phyloP scores from a whole-genome alignment of 35 echinoderm and acorn worm genomes.

The Ptychodera flava region DNA sequence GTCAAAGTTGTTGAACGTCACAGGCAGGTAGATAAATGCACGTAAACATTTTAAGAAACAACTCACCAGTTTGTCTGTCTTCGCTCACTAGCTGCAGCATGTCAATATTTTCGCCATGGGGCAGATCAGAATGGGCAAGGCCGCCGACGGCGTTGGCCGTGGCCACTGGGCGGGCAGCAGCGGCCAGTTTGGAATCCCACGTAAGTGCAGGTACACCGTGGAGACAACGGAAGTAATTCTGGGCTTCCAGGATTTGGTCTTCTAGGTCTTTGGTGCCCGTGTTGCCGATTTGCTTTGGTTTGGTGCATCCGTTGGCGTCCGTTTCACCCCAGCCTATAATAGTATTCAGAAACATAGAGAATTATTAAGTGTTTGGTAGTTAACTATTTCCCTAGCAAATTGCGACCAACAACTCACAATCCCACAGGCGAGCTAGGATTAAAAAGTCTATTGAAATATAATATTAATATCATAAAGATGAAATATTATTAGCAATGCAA shows the following conservation, averaged over 20 bases:
- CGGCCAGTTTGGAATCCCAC: neutral
- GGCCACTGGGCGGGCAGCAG: neutral
- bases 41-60: neutral
- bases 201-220: neutral
- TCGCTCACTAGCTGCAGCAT: neutral
- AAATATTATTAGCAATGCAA: no score
- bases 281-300: neutral
- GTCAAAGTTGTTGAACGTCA: neutral
- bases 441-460: no score
- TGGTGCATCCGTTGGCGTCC: neutral
- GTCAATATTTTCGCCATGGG: neutral
- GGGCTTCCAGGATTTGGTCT: neutral
- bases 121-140: neutral
- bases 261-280: neutral
- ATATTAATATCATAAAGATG: no score
- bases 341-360: no score
- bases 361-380: no score
- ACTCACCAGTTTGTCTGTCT: neutral
- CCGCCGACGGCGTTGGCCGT: neutral
- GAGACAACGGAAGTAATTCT: neutral
- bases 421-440: no score
- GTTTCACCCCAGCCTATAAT: neutral
- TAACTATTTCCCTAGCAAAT: no score
- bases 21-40: neutral
- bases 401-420: no score